These are phyloP conservation scores for Camponotus pennsylvanicus DNA, from an alignment of 1,140 invertebrate species.

Conservation along the genomic window DNA sequence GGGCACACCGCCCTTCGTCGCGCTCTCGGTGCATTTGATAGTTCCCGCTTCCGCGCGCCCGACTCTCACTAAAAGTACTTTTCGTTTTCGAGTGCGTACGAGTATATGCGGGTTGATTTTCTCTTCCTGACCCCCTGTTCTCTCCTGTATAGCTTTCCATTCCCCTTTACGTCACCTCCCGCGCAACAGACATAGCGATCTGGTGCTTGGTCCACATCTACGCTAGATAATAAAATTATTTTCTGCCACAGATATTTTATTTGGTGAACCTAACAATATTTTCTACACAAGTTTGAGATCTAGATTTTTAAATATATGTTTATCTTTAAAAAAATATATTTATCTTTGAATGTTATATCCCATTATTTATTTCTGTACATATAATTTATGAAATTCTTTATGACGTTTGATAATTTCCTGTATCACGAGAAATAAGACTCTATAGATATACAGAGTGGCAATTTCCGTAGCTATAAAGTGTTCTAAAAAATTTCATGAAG, in stretches of 20 bases:
- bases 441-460: background rate
- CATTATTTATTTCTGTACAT: background rate
- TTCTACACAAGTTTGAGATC: background rate
- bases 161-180: constrained; percentile 58
- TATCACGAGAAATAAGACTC: background rate
- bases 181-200: constrained; percentile 5
- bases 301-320: background rate
- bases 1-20: constrained; percentile 52
- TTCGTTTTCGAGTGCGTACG: constrained; percentile 75
- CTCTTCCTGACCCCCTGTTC: constrained; percentile 55
- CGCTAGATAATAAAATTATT: background rate
- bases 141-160: constrained; percentile 28
- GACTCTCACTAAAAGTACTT: constrained; percentile 78
- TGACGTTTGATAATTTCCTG: background rate
- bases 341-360: background rate
- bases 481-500: background rate
- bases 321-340: background rate
- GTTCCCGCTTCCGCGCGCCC: constrained; percentile 70
- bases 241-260: background rate
- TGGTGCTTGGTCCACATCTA: background rate
- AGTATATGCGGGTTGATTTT: constrained; percentile 79
- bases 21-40: constrained; percentile 68
- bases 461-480: background rate
- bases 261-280: background rate
- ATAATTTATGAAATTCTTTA: background rate